phyloP scores from a whole-genome alignment of 2,888 invertebrate species.

The Danaus chrysippus region DNA sequence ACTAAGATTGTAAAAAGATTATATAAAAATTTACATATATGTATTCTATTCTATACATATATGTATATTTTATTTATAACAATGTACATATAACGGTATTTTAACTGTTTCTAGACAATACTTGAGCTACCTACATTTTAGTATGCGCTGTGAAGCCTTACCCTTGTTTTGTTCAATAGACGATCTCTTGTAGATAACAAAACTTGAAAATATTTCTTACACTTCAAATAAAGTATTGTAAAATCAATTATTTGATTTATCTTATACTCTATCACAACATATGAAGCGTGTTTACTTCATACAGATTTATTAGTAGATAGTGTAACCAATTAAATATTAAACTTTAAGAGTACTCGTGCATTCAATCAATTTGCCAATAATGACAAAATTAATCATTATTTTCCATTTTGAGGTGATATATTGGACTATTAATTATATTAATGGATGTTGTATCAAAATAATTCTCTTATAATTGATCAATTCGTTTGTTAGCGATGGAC shows the following conservation, averaged over 20 bases:
- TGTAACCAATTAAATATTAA: not conserved
- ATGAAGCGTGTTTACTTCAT: too few relatives aligned
- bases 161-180: slow-evolving; percentile 2
- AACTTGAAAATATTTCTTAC: too few relatives aligned
- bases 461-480: not conserved
- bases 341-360: slow-evolving; percentile 15
- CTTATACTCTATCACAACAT: too few relatives aligned
- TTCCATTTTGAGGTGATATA: slow-evolving; percentile 17
- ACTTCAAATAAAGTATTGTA: too few relatives aligned
- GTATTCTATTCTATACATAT: slow-evolving; percentile 8
- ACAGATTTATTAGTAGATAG: too few relatives aligned
- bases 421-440: slow-evolving; percentile 12
- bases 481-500: too few relatives aligned
- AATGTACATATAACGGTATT: slow-evolving; percentile 18
- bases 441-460: not conserved
- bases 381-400: slow-evolving; percentile 16
- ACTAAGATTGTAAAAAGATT: too few relatives aligned
- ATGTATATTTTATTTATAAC: slow-evolving; percentile 14
- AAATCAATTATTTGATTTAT: too few relatives aligned
- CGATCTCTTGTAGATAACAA: not conserved
- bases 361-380: slow-evolving; percentile 13
- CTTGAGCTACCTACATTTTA: slow-evolving; percentile 29
- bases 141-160: slow-evolving; percentile 23
- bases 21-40: too few relatives aligned
- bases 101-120: slow-evolving; percentile 25